These are phyloP conservation scores for Gymnocypris eckloni DNA, from an alignment of 2,797 vertebrate genomes.

Conservation along the genomic window DNA sequence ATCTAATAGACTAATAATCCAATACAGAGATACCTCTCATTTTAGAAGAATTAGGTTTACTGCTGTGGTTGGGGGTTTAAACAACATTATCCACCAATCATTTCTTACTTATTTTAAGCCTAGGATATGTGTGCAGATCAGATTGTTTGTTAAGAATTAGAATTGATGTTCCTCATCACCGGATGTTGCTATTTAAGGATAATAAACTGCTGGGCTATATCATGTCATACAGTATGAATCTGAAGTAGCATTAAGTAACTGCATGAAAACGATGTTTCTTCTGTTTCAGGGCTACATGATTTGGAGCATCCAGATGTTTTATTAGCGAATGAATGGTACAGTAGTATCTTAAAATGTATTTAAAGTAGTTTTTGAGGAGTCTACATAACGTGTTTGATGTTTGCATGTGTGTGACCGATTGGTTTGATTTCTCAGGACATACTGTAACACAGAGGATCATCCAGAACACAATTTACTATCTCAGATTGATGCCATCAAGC, in stretches of 20 bases:
- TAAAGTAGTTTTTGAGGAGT: neutral
- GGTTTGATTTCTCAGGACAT: constrained; percentile 82
- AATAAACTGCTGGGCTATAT: too few relatives aligned
- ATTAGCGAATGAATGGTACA: constrained; percentile 94
- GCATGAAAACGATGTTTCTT: constrained; percentile 3
- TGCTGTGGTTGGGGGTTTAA: neutral
- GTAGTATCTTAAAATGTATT: constrained; percentile 33
- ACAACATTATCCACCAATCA: neutral
- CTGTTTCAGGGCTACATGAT: constrained; percentile 91
- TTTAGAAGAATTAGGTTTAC: neutral
- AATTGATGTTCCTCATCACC: neutral
- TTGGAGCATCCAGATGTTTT: constrained; percentile 97
- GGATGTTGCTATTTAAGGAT: neutral
- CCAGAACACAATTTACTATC: constrained; percentile 91
- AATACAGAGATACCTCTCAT: neutral
- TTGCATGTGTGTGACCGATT: constrained; percentile 48
- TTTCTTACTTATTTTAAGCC: neutral
- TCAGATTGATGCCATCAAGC: constrained; percentile 94
- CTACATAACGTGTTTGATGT: constrained; percentile 42
- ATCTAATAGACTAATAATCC: neutral
- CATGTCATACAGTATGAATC: neutral
- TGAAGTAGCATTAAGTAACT: neutral
- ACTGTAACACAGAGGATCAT: constrained; percentile 94
- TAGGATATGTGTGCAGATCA: neutral
- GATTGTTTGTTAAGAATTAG: neutral